Base-by-base conservation (phyloP, 2,888 invertebrate species). In the Doris montereyensis region DNA sequence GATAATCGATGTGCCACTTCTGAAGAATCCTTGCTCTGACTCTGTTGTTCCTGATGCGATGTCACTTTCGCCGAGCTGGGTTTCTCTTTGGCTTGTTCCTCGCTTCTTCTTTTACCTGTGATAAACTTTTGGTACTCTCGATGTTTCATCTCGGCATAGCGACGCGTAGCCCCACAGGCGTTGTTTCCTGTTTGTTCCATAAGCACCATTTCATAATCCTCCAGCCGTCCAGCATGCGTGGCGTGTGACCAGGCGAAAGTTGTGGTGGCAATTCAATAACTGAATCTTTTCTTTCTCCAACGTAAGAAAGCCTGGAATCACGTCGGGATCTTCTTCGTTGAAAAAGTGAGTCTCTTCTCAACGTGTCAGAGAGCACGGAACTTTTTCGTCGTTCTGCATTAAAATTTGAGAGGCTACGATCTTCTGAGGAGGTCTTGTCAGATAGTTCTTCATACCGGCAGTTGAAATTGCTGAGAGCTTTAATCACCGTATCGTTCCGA, bases 121-220 rank as follows among this genome's bases (percentile, higher is more conserved):
- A 58, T 26, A 28, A 34, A 74, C n/a, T 30, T 24, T 52, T 74
- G 57, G 8, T 28, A 57, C 32, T 74, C 74, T 28, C 74, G 57
- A 2, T 28, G 8, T n/a, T 74, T 74, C 30, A 17, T 57, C 26
- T 74, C 74, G 4, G 60, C 32, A 30, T 74, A 74, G 5, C 74
- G 8, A 17, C 60, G 57, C 1, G 74, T 28, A 10, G 74, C 74
- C 74, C 74, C 4, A 74, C 58, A 17, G 74, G 74, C 28, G 57
- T 74, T 17, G 24, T 28, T 10, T 57, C 24, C 5, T 28, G 57
- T 30, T 74, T 74, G 30, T 74, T 74, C 74, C 74, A 74, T 17
- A 74, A 35, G 60, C 58, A 74, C 74, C 74, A 74, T 28, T 74
- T 74, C 74, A 74, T 74, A n/a, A 74, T 74, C 17, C 58, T 74